phyloP scores from a whole-genome alignment of 2,797 vertebrate species.

The Eulemur mongoz region DNA sequence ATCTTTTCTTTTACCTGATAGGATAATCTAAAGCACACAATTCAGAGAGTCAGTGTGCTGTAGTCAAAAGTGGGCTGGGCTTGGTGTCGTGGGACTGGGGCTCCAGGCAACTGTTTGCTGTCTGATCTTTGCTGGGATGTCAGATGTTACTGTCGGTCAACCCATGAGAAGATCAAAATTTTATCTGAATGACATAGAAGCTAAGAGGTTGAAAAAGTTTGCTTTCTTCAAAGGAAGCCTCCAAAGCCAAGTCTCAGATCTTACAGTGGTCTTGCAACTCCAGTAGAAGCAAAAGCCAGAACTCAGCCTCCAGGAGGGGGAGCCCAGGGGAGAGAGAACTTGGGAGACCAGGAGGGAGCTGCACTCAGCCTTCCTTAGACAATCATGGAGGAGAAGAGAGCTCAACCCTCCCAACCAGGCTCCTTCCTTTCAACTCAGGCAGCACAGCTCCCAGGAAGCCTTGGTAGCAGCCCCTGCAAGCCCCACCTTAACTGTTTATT shows the following conservation, averaged over 20 bases:
- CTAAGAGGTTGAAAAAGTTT: not conserved
- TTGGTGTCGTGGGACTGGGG: no score
- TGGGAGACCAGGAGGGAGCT: not conserved
- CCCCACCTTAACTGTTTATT: not conserved
- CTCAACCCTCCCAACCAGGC: not conserved
- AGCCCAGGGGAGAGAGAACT: not conserved
- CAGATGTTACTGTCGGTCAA: rapidly evolving
- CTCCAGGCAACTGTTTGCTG: not conserved
- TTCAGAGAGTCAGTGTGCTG: not conserved
- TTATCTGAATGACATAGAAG: not conserved
- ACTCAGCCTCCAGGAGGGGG: not conserved
- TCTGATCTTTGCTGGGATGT: not conserved
- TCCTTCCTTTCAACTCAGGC: not conserved
- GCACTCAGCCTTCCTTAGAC: no score
- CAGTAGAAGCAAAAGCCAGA: not conserved
- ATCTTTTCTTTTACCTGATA: not conserved
- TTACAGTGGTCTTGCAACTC: not conserved
- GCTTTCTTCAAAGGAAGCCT: not conserved
- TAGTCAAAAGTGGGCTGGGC: not conserved
- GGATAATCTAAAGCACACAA: not conserved
- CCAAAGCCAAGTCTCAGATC: not conserved
- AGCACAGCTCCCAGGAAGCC: not conserved
- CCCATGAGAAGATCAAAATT: not conserved
- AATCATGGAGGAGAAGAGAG: rapidly evolving
- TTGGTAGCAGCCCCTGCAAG: not conserved